Conservation (phyloP, 2,888 invertebrate species). For the Bimastos eiseni region DNA sequence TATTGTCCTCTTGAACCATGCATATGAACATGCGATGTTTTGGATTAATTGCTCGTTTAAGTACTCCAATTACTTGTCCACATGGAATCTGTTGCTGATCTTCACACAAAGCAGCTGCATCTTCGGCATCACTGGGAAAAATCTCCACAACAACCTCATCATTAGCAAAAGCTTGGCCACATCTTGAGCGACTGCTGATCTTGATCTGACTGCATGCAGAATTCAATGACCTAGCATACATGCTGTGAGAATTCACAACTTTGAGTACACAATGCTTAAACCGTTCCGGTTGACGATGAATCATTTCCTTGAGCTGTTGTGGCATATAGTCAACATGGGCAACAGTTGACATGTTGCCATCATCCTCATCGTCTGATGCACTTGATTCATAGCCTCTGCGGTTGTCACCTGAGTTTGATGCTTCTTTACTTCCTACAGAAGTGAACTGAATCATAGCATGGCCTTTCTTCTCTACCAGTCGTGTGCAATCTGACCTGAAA, state of each 20-base stretch:
- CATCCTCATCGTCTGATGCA: constrained; percentile 34
- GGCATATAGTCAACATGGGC: constrained; percentile 37
- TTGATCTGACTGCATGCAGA: constrained; percentile 35
- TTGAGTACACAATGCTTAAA: constrained; percentile 51
- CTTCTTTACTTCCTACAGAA: constrained; percentile 1
- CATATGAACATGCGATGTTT: constrained; percentile 52
- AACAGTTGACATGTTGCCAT: not conserved
- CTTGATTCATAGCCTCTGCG: constrained; percentile 37
- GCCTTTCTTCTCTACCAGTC: constrained; percentile 46
- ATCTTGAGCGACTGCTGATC: constrained; percentile 46
- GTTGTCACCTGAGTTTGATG: constrained; percentile 37
- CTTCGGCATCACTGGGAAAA: constrained; percentile 35
- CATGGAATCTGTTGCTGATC: constrained; percentile 35
- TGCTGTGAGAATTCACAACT: constrained; percentile 39
- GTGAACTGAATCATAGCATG: constrained; percentile 47
- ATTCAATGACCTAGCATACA: constrained; percentile 39
- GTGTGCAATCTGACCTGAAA: constrained; percentile 44
- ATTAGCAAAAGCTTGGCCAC: constrained; percentile 51
- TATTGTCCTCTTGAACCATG: constrained; percentile 48
- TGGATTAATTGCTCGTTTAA: constrained; percentile 48
- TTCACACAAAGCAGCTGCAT: constrained; percentile 28
- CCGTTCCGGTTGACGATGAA: constrained; percentile 45
- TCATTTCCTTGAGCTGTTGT: constrained; percentile 41
- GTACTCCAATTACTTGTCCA: constrained; percentile 52
- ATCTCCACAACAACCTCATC: constrained; percentile 56